A percentile compares a stretch with the other conserved stretches of the same genome.
These are phyloP conservation scores for Cactoblastis cactorum DNA, from an alignment of 2,888 invertebrate genomes.

Conservation along the genomic window DNA sequence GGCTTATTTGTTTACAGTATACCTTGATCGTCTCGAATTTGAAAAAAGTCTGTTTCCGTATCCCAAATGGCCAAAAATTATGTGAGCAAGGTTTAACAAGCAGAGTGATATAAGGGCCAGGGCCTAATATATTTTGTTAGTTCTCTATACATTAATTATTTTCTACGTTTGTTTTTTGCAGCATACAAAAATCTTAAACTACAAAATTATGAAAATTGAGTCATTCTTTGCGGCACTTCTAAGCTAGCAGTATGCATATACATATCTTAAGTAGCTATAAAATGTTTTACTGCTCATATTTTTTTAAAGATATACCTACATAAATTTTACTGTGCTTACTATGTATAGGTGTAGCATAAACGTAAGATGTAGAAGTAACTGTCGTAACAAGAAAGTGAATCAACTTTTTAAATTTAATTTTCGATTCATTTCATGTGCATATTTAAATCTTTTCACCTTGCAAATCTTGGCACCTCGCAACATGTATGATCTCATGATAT, in stretches of 20 bases:
- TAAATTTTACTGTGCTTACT: background rate
- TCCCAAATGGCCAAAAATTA: too few relatives aligned
- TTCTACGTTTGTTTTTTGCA: too few relatives aligned
- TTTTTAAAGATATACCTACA: background rate
- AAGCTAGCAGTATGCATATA: too few relatives aligned
- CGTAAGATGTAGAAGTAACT: background rate
- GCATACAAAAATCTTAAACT: too few relatives aligned
- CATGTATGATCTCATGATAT: conserved; percentile 39
- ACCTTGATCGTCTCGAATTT: background rate
- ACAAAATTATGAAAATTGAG: too few relatives aligned
- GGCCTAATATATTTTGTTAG: too few relatives aligned
- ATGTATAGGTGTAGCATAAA: background rate
- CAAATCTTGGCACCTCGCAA: conserved; percentile 46
- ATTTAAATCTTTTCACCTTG: conserved; percentile 30
- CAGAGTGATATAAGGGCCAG: too few relatives aligned
- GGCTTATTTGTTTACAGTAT: conserved; percentile 5
- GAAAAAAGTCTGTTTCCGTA: too few relatives aligned
- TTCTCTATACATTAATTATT: too few relatives aligned
- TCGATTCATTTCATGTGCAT: background rate
- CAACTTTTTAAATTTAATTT: background rate
- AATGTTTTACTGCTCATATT: background rate
- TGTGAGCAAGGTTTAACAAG: too few relatives aligned
- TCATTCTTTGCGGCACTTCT: too few relatives aligned
- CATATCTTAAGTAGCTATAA: background rate
- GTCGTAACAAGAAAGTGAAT: too few relatives aligned